Base-by-base conservation (phyloP, 2,888 invertebrate genomes). In the Dryococelus australis region DNA sequence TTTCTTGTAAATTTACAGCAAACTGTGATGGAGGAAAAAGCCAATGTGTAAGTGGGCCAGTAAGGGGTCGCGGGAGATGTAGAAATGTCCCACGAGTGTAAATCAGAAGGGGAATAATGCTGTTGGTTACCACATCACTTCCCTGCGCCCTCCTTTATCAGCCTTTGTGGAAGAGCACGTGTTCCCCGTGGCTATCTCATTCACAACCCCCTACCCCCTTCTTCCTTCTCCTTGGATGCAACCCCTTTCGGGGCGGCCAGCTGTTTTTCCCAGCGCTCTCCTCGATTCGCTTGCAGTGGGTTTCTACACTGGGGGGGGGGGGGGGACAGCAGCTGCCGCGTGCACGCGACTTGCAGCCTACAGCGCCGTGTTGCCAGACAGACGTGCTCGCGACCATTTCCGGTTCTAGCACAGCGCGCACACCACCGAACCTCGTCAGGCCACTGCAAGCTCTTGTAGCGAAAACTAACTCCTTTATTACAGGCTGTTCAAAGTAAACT, bases 41-140 rank as follows among this genome's bases (percentile, higher is more conserved):
- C 2, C 35, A 35, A 35, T 3, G 1, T 3, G 35, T 35, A 35
- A 35, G 35, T 35, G 35, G 35, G 35, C 4, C 35, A 35, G 35
- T 35, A 35, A 3, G 35, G 35, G 35, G 4, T 35, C 35, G 35
- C 35, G 35, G 35, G 35, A 1, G 1, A 35, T 35, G 35, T 35
- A 35, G 35, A 35, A 35, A 35, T 35, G 47, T 47, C 16, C 8
- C 47, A 47, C 47, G 16, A 65, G 65, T 65, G 20, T 65, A n/a
- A 65, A 65, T 65, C 65, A 65, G 24, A 65, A 65, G 65, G 65
- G 65, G n/a, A 65, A 24, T 65, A 65, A 65, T 65, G 65, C 65
- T 65, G n/a, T 24, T 65, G 65, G 65, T n/a, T 6, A 65, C 65
- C 65, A 16, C 65, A 8, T 24, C 65, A 10, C 47, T 47, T 47